Conservation (phyloP, 2,888 invertebrate species). For the Anthrax anthrax region DNA sequence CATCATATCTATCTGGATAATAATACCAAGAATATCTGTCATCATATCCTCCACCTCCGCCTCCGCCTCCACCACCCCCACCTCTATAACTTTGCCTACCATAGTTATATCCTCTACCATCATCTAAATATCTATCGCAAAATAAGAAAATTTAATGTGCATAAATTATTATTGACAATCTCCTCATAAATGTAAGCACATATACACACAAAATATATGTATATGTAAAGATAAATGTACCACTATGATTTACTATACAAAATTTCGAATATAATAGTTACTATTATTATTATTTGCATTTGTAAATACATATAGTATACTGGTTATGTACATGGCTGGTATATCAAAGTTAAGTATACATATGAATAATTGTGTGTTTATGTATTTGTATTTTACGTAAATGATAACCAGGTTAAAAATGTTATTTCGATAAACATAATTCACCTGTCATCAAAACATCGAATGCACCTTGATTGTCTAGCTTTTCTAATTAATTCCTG, state of each 20-base stretch:
- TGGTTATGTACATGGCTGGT: no score
- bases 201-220: not conserved
- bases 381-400: no score
- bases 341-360: no score
- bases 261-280: no score
- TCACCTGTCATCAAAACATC: constrained; percentile 30
- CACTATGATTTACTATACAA: no score
- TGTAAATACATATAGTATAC: no score
- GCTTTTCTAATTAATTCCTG: constrained; percentile 19
- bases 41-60: constrained; percentile 7
- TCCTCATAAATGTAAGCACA: not conserved
- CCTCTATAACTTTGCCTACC: constrained; percentile 9
- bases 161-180: not conserved
- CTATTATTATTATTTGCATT: no score
- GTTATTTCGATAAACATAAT: not conserved
- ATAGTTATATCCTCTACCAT: not conserved
- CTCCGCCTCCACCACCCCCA: not conserved
- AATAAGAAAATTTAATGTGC: not conserved
- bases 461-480: constrained; percentile 29
- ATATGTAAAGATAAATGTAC: no score
- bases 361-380: no score
- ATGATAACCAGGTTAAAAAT: not conserved
- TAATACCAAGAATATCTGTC: constrained; percentile 16
- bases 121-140: not conserved
- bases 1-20: constrained; percentile 14